A percentile compares a stretch with the other conserved stretches of the same genome.
phyloP scores from a whole-genome alignment of 2,888 invertebrate genomes.

The Drosophila pseudotakahashii region DNA sequence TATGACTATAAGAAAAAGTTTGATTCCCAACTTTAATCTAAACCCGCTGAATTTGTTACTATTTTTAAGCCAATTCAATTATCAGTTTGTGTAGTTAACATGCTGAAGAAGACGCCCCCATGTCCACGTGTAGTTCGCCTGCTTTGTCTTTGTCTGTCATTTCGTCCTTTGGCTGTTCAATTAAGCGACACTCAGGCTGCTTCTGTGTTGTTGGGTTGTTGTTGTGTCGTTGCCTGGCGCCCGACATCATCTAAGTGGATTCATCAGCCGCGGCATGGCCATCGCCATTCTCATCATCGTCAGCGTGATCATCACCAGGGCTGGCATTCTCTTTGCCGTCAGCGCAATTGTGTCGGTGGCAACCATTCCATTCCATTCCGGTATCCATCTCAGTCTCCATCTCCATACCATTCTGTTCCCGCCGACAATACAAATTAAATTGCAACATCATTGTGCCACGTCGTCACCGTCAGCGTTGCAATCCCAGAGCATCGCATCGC shows the following conservation, averaged over 20 bases:
- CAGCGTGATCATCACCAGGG: conserved; percentile 56
- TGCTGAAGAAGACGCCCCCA: conserved; percentile 8
- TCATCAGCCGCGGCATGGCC: conserved; percentile 62
- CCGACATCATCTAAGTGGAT: conserved; percentile 68
- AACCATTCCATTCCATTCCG: conserved; percentile 24
- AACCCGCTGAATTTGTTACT: neutral
- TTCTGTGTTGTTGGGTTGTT: conserved; percentile 4
- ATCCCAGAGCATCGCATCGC: conserved; percentile 8
- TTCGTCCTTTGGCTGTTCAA: conserved; percentile 67
- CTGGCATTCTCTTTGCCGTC: conserved; percentile 34
- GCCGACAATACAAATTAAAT: conserved; percentile 76
- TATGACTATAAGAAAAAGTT: no score
- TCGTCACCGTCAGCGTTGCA: conserved; percentile 21
- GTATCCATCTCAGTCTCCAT: neutral
- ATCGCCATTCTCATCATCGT: conserved; percentile 46
- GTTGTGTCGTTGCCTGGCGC: conserved; percentile 13
- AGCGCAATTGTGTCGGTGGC: conserved; percentile 31
- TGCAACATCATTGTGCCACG: conserved; percentile 70
- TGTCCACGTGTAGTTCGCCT: conserved; percentile 10
- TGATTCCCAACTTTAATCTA: neutral
- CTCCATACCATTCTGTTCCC: conserved; percentile 22
- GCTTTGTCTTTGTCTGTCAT: conserved; percentile 27
- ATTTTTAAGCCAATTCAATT: conserved; percentile 20
- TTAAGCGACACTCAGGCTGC: conserved; percentile 60
- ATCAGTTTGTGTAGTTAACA: conserved; percentile 22